phyloP scores from a whole-genome alignment of 2,888 invertebrate genomes.

The Eristalis intricaria region DNA sequence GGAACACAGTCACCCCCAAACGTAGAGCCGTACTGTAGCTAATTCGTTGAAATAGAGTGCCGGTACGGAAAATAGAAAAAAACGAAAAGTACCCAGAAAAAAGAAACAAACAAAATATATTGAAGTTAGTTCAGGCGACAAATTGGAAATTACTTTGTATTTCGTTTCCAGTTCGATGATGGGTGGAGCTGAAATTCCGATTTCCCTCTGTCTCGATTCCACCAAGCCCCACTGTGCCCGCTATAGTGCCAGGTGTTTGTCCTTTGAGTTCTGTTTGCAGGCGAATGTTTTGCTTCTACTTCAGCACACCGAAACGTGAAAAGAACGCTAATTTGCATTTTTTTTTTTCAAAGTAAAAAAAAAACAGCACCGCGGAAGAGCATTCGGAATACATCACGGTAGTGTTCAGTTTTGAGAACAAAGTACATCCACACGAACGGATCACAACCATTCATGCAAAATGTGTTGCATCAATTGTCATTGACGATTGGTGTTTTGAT shows the following conservation, averaged over 20 bases:
- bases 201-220: not conserved
- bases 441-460: not conserved
- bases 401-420: not conserved
- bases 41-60: constrained; percentile 45
- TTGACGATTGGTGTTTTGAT: constrained; percentile 18
- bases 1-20: not conserved
- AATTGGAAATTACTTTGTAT: constrained; percentile 68
- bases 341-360: not conserved
- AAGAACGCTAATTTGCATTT: constrained; percentile 18
- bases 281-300: not conserved
- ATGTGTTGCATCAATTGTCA: not conserved
- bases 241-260: not conserved
- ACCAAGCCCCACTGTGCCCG: not conserved
- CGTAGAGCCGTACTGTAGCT: constrained; percentile 34
- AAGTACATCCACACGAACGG: not conserved
- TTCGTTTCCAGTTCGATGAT: constrained; percentile 45
- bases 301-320: constrained; percentile 11
- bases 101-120: constrained; percentile 35
- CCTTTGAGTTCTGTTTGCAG: constrained; percentile 6
- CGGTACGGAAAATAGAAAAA: constrained; percentile 12
- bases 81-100: constrained; percentile 17
- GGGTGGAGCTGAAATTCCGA: not conserved
- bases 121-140: constrained; percentile 63
- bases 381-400: not conserved
- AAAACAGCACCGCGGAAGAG: not conserved